Conservation (phyloP, 2,797 vertebrate species). For the Tapirus indicus region DNA sequence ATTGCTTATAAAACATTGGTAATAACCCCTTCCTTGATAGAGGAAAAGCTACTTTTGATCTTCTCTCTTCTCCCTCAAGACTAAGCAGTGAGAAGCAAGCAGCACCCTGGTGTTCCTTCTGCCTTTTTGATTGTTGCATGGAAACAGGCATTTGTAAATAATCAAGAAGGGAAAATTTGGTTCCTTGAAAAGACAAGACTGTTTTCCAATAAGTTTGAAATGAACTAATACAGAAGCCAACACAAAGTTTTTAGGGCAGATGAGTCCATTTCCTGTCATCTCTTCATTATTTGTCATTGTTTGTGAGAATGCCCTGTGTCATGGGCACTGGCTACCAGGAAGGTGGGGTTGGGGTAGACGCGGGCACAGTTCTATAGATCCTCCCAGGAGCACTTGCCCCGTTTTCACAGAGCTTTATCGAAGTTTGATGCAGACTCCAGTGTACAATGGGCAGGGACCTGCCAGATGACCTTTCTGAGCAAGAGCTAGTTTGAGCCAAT, state of each 20-base stretch:
- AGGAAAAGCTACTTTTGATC: not conserved
- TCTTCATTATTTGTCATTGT: constrained; percentile 80
- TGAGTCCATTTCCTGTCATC: constrained; percentile 87
- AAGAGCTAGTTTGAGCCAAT: constrained; percentile 75
- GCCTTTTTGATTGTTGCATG: constrained; percentile 79
- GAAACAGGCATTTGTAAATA: constrained; percentile 79
- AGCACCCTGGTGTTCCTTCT: constrained; percentile 71
- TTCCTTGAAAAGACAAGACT: constrained; percentile 84
- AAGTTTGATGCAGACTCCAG: not conserved
- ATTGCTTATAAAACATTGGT: constrained; percentile 1
- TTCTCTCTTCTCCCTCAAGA: not conserved
- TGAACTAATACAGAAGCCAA: constrained; percentile 83
- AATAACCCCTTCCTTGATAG: not conserved
- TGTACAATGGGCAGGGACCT: constrained; percentile 49
- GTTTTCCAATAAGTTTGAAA: constrained; percentile 87
- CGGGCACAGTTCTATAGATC: not conserved
- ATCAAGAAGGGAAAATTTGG: constrained; percentile 78
- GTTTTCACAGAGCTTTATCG: not conserved
- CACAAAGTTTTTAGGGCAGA: constrained; percentile 82
- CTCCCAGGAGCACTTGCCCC: not conserved
- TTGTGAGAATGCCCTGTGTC: constrained; percentile 74
- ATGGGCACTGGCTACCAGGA: constrained; percentile 69
- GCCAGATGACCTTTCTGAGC: constrained; percentile 70
- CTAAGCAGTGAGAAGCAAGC: constrained; percentile 48
- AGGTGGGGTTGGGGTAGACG: not conserved